Evolutionary conservation across 2,797 vertebrate species (phyloP).

Genomic region (Rallus crepitans): DNA sequence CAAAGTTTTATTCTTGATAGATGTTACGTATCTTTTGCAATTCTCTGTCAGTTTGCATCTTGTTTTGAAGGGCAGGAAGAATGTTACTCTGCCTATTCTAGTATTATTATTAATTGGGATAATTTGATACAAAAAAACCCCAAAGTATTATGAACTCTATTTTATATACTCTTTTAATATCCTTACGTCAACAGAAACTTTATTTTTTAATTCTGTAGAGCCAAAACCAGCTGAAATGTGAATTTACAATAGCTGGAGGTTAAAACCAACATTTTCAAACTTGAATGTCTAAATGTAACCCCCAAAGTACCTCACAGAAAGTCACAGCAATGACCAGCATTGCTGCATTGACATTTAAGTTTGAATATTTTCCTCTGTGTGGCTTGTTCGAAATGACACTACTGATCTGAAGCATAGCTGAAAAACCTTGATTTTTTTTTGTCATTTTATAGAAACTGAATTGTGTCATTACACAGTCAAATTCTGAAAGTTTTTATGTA

Average conservation of each 20-base stretch:
- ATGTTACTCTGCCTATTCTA: neutral
- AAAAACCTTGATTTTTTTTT: neutral
- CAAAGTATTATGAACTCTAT: neutral
- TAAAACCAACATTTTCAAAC: conserved; percentile 61
- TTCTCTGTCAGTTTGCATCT: neutral
- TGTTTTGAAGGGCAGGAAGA: neutral
- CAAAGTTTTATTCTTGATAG: neutral
- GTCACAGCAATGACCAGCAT: neutral
- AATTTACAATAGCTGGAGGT: conserved; percentile 29
- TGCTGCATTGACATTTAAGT: neutral
- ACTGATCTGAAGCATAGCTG: neutral
- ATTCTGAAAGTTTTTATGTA: neutral
- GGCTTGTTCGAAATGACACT: neutral
- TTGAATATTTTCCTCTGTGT: neutral
- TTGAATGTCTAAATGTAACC: neutral
- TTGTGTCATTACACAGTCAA: neutral
- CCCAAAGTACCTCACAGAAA: neutral
- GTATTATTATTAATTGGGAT: neutral
- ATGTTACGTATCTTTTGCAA: neutral
- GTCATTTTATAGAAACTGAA: neutral
- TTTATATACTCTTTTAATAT: neutral
- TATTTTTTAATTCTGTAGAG: neutral
- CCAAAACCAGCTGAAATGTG: neutral
- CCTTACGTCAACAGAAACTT: neutral
- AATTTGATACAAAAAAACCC: neutral